Evolutionary conservation across 2,113 vertebrate species (phyloP).

Genomic region (Nothobranchius kuhntae): DNA sequence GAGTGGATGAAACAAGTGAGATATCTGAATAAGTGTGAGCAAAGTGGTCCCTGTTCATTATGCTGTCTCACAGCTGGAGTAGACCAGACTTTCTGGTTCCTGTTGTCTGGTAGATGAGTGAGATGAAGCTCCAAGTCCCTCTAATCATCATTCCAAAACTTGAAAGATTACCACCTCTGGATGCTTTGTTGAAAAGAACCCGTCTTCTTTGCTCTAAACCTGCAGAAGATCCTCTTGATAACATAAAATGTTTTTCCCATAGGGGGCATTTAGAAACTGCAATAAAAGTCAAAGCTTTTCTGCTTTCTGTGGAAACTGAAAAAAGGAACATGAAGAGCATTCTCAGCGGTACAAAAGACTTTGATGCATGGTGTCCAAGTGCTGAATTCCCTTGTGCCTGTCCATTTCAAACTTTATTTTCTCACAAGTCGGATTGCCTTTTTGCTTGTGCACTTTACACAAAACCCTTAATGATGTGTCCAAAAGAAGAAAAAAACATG

Average conservation of each 20-base stretch:
- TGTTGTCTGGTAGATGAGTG: slow-evolving; percentile 26
- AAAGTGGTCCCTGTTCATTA: background rate
- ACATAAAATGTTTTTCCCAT: slow-evolving; percentile 4
- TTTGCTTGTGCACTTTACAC: background rate
- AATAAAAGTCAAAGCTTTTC: slow-evolving; percentile 15
- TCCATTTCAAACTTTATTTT: slow-evolving; percentile 2
- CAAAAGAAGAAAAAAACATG: too few species aligned
- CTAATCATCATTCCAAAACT: slow-evolving; percentile 33
- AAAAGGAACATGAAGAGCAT: slow-evolving; percentile 17
- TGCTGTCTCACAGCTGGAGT: background rate
- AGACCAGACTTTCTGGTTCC: too few species aligned
- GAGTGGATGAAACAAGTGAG: background rate
- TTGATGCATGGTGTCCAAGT: slow-evolving; percentile 13
- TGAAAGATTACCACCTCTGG: background rate
- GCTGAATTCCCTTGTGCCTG: slow-evolving; percentile 13
- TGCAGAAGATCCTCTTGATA: slow-evolving; percentile 24
- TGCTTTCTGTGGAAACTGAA: slow-evolving; percentile 14
- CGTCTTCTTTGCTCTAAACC: slow-evolving; percentile 6
- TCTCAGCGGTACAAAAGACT: slow-evolving; percentile 22
- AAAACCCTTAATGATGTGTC: too few species aligned
- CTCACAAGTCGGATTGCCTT: background rate
- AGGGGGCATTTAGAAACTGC: too few species aligned
- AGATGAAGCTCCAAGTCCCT: slow-evolving; percentile 32
- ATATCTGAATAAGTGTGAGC: background rate
- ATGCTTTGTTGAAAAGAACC: slow-evolving; percentile 29